Conservation (phyloP, 2,797 vertebrate species). For the Syngnathus acus region DNA sequence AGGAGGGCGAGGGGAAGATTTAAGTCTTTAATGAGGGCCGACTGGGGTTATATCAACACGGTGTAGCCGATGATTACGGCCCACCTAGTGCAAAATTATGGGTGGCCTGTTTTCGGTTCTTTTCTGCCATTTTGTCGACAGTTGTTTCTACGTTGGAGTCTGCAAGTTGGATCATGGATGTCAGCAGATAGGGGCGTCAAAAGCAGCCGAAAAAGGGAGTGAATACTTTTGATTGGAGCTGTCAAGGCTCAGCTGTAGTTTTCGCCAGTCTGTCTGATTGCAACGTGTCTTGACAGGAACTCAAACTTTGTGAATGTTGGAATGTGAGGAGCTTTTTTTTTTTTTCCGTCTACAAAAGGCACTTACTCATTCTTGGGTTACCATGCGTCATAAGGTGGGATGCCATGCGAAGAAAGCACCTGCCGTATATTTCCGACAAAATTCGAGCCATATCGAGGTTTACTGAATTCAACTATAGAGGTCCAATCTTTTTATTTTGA, state of each 20-base stretch:
- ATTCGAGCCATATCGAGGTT: too few relatives aligned
- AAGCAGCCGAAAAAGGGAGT: slow-evolving; percentile 7
- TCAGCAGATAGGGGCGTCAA: slow-evolving; percentile 23
- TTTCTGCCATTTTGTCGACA: slow-evolving; percentile 48
- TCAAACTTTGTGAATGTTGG: slow-evolving; percentile 11
- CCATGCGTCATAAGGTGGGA: too few relatives aligned
- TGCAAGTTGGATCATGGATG: slow-evolving; percentile 23
- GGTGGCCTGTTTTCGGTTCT: slow-evolving; percentile 55
- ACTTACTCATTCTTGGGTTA: too few relatives aligned
- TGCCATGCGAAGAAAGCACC: too few relatives aligned
- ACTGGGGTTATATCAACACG: slow-evolving; percentile 54
- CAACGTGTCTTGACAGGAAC: slow-evolving; percentile 34
- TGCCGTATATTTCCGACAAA: too few relatives aligned
- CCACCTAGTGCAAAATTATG: slow-evolving; percentile 62
- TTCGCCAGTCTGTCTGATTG: slow-evolving; percentile 36
- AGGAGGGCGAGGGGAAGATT: slow-evolving; percentile 38
- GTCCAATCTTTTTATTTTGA: neutral
- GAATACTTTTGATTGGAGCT: slow-evolving; percentile 37
- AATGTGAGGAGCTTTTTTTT: slow-evolving; percentile 1
- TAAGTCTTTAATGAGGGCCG: slow-evolving; percentile 58
- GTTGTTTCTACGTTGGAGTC: slow-evolving; percentile 30
- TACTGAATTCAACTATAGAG: too few relatives aligned
- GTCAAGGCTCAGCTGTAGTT: slow-evolving; percentile 23
- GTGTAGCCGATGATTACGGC: slow-evolving; percentile 49
- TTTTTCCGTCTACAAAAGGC: too few relatives aligned